Conservation (phyloP, 2,113 vertebrate species). For the Phocoena sinus region DNA sequence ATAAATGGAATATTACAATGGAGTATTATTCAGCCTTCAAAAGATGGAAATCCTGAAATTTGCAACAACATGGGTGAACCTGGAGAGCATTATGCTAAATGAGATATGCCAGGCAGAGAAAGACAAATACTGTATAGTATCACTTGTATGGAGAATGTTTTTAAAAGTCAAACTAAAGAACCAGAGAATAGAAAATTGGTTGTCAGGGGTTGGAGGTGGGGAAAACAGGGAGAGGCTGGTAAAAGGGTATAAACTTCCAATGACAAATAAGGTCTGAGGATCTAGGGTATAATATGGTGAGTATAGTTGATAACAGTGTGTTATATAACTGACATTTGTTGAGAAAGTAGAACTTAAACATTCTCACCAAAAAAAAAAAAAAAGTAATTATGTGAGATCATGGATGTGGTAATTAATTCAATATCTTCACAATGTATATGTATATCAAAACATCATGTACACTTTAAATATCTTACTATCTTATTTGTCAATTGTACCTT, state of each 20-base stretch:
- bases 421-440: background rate
- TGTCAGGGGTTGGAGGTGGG: background rate
- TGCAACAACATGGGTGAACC: background rate
- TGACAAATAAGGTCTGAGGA: background rate
- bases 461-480: background rate
- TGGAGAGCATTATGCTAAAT: background rate
- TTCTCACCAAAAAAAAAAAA: background rate
- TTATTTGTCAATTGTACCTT: background rate
- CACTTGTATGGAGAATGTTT: background rate
- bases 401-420: background rate
- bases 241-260: background rate
- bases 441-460: background rate
- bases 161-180: background rate
- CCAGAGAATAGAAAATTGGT: background rate
- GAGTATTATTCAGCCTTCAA: background rate
- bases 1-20: background rate
- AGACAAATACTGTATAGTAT: background rate
- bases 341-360: background rate
- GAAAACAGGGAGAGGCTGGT: background rate
- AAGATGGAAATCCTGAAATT: background rate
- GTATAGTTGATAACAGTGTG: background rate
- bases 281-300: background rate
- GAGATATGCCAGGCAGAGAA: background rate
- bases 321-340: background rate
- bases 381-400: background rate